These are phyloP conservation scores for Mesoclemmys tuberculata DNA, from an alignment of 2,113 vertebrate species.

Conservation along the genomic window DNA sequence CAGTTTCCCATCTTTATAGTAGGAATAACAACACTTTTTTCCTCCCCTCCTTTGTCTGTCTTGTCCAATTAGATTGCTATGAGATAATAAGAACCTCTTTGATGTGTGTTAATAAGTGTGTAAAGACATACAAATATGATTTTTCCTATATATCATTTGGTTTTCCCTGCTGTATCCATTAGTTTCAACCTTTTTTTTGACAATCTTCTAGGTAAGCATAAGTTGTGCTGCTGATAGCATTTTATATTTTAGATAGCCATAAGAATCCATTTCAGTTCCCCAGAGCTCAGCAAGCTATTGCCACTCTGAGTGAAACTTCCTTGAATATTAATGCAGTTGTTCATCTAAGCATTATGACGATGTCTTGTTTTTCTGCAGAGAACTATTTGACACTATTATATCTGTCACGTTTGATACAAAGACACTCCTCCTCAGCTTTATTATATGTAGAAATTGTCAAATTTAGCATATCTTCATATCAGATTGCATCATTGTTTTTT, in stretches of 20 bases:
- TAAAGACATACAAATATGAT: not conserved
- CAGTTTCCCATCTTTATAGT: not conserved
- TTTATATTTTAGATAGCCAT: not conserved
- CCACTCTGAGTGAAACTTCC: not conserved
- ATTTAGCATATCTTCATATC: constrained; percentile 13
- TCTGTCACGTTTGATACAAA: constrained; percentile 21
- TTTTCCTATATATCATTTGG: not conserved
- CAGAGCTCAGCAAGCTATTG: not conserved
- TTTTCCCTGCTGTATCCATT: not conserved
- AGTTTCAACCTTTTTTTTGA: not conserved
- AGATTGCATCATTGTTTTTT: not conserved
- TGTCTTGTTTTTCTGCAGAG: not conserved
- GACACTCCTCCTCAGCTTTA: not conserved
- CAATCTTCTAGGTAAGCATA: not conserved
- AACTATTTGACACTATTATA: constrained; percentile 19
- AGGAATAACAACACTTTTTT: not conserved
- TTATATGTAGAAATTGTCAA: not conserved
- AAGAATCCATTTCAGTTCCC: not conserved
- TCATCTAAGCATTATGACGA: constrained; percentile 31
- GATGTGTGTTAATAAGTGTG: not conserved
- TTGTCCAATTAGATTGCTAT: not conserved
- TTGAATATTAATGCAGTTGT: not conserved
- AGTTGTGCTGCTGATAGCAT: not conserved
- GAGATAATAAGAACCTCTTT: not conserved
- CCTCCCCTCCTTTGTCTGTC: not conserved